phyloP scores from a whole-genome alignment of 1,140 invertebrate genomes.

The Lepidurus packardi region DNA sequence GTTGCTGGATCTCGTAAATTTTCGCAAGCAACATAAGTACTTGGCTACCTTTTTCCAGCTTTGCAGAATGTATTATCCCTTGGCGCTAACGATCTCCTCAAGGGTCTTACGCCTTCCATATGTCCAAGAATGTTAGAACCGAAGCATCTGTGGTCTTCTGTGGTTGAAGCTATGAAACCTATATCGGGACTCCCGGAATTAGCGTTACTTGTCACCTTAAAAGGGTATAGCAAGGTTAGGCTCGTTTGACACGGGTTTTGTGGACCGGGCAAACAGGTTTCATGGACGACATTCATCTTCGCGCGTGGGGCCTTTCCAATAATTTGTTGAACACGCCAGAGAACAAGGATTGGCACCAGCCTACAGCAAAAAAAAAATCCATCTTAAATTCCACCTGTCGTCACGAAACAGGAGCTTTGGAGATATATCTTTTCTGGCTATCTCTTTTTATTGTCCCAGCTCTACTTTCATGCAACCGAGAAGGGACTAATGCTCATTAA shows the following conservation, averaged over 20 bases:
- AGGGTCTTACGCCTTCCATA: background rate
- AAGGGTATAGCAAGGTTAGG: background rate
- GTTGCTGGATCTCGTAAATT: slow-evolving; percentile 4
- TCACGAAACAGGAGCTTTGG: background rate
- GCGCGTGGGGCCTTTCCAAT: background rate
- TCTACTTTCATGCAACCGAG: too few species aligned
- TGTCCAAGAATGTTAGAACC: background rate
- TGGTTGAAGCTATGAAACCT: background rate
- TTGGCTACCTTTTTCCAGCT: background rate
- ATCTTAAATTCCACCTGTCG: background rate
- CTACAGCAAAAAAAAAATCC: background rate
- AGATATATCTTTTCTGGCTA: background rate
- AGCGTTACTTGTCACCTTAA: background rate
- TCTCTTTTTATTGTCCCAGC: too few species aligned
- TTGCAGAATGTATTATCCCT: slow-evolving; percentile 11
- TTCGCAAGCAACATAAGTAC: background rate
- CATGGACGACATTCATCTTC: background rate
- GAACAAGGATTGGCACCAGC: background rate
- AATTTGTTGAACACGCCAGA: background rate
- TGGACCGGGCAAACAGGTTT: background rate
- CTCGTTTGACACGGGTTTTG: background rate
- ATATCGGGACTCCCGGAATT: background rate
- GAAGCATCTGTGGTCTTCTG: background rate
- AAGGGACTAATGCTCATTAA: too few species aligned
- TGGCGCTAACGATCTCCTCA: background rate